phyloP scores from a whole-genome alignment of 2,888 invertebrate genomes.

The Trissonchulus latispiculum region DNA sequence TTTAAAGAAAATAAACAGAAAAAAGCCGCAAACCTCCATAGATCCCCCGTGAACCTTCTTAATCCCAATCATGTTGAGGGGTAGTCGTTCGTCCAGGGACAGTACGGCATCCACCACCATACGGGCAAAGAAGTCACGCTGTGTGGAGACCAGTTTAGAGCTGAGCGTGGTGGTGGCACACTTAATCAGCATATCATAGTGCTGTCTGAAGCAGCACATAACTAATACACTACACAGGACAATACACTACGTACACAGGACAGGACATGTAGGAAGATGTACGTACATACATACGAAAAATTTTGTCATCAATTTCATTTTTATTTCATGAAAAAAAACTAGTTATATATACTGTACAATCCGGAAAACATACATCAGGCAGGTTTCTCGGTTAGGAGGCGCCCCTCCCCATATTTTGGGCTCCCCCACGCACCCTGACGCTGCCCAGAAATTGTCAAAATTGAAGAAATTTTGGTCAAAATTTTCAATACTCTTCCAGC shows the following conservation, averaged over 20 bases:
- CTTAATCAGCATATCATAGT: constrained; percentile 52
- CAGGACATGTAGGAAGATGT: too few relatives aligned
- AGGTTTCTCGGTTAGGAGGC: too few relatives aligned
- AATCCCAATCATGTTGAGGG: constrained; percentile 96
- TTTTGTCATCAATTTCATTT: background rate
- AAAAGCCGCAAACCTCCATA: constrained; percentile 44
- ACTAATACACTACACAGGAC: too few relatives aligned
- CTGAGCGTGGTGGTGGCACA: constrained; percentile 94
- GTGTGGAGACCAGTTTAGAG: constrained; percentile 89
- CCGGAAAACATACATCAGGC: too few relatives aligned
- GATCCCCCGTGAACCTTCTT: constrained; percentile 71
- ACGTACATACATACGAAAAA: too few relatives aligned
- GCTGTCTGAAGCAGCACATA: constrained; percentile 36
- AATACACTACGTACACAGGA: too few relatives aligned
- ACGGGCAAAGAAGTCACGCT: constrained; percentile 85
- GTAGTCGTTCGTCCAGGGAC: constrained; percentile 73
- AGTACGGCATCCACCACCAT: constrained; percentile 97
- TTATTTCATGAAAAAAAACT: background rate
- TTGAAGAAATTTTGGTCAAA: too few relatives aligned
- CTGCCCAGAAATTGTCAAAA: too few relatives aligned
- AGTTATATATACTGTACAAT: too few relatives aligned
- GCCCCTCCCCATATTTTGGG: too few relatives aligned
- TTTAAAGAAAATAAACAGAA: background rate
- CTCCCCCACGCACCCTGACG: too few relatives aligned
- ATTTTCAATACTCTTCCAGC: too few relatives aligned